Conservation (phyloP, 2,113 vertebrate species). For the Xenopus laevis region DNA sequence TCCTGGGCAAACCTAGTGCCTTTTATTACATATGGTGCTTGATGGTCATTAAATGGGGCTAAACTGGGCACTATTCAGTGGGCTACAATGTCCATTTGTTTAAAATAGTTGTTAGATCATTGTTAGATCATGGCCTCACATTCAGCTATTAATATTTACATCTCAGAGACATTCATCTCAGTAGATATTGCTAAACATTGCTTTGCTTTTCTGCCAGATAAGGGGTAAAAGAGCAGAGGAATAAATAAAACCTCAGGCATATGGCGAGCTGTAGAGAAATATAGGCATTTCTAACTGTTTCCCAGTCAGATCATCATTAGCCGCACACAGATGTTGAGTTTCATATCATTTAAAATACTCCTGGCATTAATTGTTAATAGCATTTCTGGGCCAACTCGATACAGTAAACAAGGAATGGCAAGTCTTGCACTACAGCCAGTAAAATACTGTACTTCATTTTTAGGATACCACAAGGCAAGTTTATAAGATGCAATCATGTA, state of each 20-base stretch:
- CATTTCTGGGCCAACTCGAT: conserved; percentile 1
- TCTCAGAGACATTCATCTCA: too few relatives aligned
- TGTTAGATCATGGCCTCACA: too few relatives aligned
- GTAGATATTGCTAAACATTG: neutral
- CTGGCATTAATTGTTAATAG: conserved; percentile 21
- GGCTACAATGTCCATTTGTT: too few relatives aligned
- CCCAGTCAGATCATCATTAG: conserved; percentile 14
- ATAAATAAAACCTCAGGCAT: neutral
- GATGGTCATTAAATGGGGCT: too few relatives aligned
- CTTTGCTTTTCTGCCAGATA: neutral
- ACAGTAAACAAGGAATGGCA: conserved; percentile 9
- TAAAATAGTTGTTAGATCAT: too few relatives aligned
- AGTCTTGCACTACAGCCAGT: neutral
- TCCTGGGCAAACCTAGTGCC: too few relatives aligned
- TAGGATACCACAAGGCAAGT: too few relatives aligned
- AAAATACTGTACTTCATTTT: neutral
- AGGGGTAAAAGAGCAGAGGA: conserved; percentile 1
- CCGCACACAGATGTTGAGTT: conserved; percentile 27
- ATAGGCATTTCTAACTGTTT: neutral
- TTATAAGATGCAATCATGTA: too few relatives aligned
- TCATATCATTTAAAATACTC: neutral
- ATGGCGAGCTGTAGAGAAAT: conserved; percentile 13
- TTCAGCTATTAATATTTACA: too few relatives aligned
- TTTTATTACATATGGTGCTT: too few relatives aligned
- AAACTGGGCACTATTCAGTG: too few relatives aligned